phyloP scores from a whole-genome alignment of 92 coral and sea anemone genomes.

The Palythoa grandiflora region DNA sequence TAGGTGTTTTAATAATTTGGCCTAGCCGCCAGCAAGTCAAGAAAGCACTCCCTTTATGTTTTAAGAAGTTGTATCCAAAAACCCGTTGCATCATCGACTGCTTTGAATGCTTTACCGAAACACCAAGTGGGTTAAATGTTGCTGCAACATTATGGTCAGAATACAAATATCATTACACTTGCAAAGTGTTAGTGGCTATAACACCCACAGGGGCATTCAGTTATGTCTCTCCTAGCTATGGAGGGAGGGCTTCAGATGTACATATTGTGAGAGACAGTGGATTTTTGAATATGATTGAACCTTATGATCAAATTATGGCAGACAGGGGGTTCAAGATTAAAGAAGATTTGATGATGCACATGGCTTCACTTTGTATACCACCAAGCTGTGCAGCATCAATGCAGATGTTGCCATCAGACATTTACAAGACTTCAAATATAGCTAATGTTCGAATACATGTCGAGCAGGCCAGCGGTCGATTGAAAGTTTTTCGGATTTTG shows the following conservation, averaged over 20 bases:
- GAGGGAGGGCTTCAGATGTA: no score
- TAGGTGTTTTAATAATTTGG: constrained; percentile 43
- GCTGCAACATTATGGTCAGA: constrained; percentile 73
- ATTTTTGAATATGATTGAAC: no score
- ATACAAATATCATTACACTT: constrained; percentile 70
- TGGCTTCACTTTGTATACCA: constrained; percentile 72
- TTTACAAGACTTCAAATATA: constrained; percentile 72
- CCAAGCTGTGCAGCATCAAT: constrained; percentile 65
- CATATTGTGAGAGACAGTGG: no score
- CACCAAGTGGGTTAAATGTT: constrained; percentile 57
- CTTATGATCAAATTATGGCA: constrained; percentile 72
- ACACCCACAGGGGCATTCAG: no score
- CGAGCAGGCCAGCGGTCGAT: constrained; percentile 69
- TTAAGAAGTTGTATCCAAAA: constrained; percentile 62
- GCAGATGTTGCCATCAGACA: constrained; percentile 73
- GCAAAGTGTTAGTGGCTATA: constrained; percentile 1
- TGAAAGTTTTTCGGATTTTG: constrained; percentile 57
- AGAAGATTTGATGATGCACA: constrained; percentile 49
- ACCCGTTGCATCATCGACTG: constrained; percentile 70
- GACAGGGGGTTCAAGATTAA: constrained; percentile 64
- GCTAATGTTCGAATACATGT: constrained; percentile 79
- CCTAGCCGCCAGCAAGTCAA: constrained; percentile 29
- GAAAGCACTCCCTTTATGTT: constrained; percentile 34
- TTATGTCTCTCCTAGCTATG: no score
- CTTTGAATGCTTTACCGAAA: constrained; percentile 47